A percentile compares a stretch with the other conserved stretches of the same genome.
Evolutionary conservation across 35 echinoderm and acorn worm genomes (phyloP).

Genomic region (Heliocidaris tuberculata): DNA sequence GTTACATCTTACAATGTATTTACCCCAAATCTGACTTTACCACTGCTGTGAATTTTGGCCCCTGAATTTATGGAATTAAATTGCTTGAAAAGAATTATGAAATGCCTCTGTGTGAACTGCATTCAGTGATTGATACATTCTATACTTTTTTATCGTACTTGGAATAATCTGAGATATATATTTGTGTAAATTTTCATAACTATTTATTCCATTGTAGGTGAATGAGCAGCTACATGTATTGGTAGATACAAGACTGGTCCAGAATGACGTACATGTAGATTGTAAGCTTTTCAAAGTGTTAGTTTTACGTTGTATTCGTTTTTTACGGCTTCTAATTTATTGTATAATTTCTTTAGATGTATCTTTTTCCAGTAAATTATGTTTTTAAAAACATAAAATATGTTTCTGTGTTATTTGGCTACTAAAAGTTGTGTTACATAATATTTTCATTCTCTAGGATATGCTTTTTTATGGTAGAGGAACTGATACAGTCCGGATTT

Average conservation of each 20-base stretch:
- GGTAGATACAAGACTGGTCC: background rate
- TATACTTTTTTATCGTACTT: slow-evolving; percentile 20
- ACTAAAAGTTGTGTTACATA: too few relatives aligned
- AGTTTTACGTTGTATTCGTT: background rate
- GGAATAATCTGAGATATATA: slow-evolving; percentile 31
- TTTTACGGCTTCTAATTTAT: background rate
- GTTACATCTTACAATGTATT: background rate
- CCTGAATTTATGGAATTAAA: background rate
- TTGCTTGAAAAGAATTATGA: background rate
- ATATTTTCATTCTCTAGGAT: too few relatives aligned
- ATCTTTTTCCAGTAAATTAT: too few relatives aligned
- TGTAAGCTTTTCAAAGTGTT: background rate
- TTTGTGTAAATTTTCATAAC: slow-evolving; percentile 47
- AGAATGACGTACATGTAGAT: background rate
- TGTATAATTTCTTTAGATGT: background rate
- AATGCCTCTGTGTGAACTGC: background rate
- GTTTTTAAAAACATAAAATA: too few relatives aligned
- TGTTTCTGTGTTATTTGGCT: too few relatives aligned
- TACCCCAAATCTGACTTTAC: background rate
- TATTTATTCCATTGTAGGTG: slow-evolving; percentile 36
- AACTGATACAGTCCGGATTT: too few relatives aligned
- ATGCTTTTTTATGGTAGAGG: too few relatives aligned
- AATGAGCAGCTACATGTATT: background rate
- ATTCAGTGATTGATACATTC: slow-evolving; percentile 13
- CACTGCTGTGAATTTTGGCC: background rate